Evolutionary conservation across 2,113 vertebrate genomes (phyloP).

Genomic region (Podiceps cristatus): DNA sequence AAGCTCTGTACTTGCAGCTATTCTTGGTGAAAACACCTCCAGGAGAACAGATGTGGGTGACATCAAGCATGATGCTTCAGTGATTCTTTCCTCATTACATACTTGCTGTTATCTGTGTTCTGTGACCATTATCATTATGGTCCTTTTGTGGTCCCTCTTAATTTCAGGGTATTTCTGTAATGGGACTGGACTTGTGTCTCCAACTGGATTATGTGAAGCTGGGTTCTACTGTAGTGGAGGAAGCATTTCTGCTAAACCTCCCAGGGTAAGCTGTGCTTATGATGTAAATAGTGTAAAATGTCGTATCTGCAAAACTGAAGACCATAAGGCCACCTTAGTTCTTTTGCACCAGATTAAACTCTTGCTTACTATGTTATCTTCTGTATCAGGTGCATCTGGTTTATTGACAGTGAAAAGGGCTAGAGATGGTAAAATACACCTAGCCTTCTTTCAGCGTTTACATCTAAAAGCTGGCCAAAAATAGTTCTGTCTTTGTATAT

Average conservation of each 20-base stretch:
- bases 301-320: not conserved
- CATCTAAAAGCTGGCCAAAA: not conserved
- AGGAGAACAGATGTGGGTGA: not conserved
- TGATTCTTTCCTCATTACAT: not conserved
- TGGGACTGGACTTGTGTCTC: slow-evolving; percentile 75
- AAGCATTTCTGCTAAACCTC: slow-evolving; percentile 73
- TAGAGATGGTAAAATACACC: not conserved
- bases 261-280: not conserved
- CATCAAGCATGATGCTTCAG: not conserved
- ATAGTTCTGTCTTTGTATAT: not conserved
- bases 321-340: not conserved
- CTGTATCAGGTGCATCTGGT: not conserved
- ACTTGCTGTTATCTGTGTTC: not conserved
- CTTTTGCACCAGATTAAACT: not conserved
- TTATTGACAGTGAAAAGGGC: not conserved
- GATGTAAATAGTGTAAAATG: not conserved
- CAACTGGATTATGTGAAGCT: slow-evolving; percentile 82
- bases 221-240: slow-evolving; percentile 87
- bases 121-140: no score
- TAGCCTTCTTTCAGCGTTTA: not conserved
- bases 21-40: not conserved
- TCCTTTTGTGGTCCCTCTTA: slow-evolving; percentile 58
- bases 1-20: not conserved
- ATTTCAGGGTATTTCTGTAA: slow-evolving; percentile 85
- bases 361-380: not conserved